Percentiles rank a stretch among this genome's conserved stretches.
phyloP scores from a whole-genome alignment of 64 coral and sea anemone species.

The Stichodactyla mertensii region DNA sequence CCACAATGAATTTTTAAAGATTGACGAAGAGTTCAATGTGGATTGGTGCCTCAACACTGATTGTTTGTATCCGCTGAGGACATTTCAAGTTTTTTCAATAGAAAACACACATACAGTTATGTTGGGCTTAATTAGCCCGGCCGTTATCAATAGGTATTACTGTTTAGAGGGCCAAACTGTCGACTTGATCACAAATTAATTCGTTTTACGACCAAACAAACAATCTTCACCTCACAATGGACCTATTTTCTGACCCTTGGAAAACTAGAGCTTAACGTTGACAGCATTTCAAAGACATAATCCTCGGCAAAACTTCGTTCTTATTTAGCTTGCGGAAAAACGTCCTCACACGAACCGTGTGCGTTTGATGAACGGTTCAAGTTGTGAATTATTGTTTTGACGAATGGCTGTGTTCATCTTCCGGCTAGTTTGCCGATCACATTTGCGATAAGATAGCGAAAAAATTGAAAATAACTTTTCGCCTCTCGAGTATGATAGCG shows the following conservation, averaged over 20 bases:
- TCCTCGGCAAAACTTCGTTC: not conserved
- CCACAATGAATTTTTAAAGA: slow-evolving; percentile 87
- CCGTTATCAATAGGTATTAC: slow-evolving; percentile 78
- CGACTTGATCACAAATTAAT: slow-evolving; percentile 66
- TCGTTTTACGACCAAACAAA: slow-evolving; percentile 81
- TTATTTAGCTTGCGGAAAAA: slow-evolving; percentile 21
- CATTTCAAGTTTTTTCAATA: slow-evolving; percentile 65
- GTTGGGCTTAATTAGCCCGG: slow-evolving; percentile 70
- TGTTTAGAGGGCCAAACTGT: slow-evolving; percentile 59
- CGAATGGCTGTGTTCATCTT: slow-evolving; percentile 65
- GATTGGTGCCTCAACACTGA: slow-evolving; percentile 61
- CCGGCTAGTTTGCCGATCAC: slow-evolving; percentile 83
- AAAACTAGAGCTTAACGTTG: slow-evolving; percentile 15
- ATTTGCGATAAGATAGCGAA: slow-evolving; percentile 71
- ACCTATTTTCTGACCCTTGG: not conserved
- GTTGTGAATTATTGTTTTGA: slow-evolving; percentile 26
- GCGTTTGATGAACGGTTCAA: slow-evolving; percentile 6
- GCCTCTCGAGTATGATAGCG: slow-evolving; percentile 67
- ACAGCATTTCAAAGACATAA: slow-evolving; percentile 16
- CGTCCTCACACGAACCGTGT: not conserved
- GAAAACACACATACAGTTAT: slow-evolving; percentile 68
- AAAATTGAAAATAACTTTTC: slow-evolving; percentile 88
- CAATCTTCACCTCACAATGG: slow-evolving; percentile 8
- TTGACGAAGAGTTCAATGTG: slow-evolving; percentile 66
- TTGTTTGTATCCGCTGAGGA: slow-evolving; percentile 71